Base-by-base conservation (phyloP, 1,140 invertebrate species). In the Teleogryllus occipitalis region DNA sequence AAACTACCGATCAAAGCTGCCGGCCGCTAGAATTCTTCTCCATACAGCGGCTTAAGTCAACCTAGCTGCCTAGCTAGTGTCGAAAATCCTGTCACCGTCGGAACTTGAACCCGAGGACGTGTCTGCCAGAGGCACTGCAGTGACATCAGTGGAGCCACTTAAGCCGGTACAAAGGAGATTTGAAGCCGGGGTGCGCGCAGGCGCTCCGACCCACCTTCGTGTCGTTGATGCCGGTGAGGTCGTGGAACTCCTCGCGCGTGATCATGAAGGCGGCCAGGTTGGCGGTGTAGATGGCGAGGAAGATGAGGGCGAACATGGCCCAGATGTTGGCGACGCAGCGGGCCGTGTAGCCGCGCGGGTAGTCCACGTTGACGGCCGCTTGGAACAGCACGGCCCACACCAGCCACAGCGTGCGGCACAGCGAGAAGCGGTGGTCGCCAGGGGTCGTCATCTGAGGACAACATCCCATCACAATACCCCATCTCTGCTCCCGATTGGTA, bases 301-400 rank as follows among this genome's bases (percentile, higher is more conserved):
- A 89, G 12, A 89, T 87, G 22, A 89, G 85, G 82, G 90, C 90
- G 83, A 93, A 92, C 83, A 91, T 87, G 18, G 91, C 90, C 91
- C 90, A 91, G 47, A 91, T 87, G 82, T 89, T 90, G 47, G 88
- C 86, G 83, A 91, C 74, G 47, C 80, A 81, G 0, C 90, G 93
- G 48, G 94, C 94, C 79, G 94, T 97, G 85, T 98, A 97, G 72
- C 97, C 97, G 83, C 94, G 89, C 0, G 97, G 97, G 75, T 95
- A 97, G 87, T 98, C 97, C 75, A 98, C 95, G 84, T 98, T 96
- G 8, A 98, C 97, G 74, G 97, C 96, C 46, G 98, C 97, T 87
- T 96, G 95, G 87, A 99, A 99, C 21, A 99, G 90, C 54, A 99
- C 96, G n/a, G 98, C 96, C 97, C 97, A 99, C n/a, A 99, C 98